Percentiles rank a stretch among this genome's conserved stretches.
phyloP scores from a whole-genome alignment of 2,113 vertebrate genomes.

The Megaceryle torquata region DNA sequence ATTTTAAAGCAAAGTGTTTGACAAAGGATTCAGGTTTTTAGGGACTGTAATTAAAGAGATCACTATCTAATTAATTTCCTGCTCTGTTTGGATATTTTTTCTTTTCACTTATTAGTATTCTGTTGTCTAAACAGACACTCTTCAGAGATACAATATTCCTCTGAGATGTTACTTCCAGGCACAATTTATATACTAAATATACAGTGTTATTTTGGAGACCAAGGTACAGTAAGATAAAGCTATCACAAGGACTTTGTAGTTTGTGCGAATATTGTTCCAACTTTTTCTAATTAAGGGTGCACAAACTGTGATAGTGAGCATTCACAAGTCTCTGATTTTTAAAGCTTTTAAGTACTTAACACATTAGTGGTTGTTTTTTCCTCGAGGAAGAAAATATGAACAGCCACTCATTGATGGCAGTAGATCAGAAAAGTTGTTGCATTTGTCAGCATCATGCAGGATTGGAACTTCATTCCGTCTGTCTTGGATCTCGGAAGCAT shows the following conservation, averaged over 20 bases:
- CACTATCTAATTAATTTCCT: background rate
- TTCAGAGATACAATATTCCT: background rate
- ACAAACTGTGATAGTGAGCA: background rate
- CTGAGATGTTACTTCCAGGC: background rate
- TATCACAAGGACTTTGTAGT: background rate
- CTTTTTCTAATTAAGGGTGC: background rate
- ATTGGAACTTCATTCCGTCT: background rate
- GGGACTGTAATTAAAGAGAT: background rate
- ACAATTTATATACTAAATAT: background rate
- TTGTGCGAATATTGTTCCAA: background rate
- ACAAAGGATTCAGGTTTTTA: background rate
- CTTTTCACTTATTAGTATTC: background rate
- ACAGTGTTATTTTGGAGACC: background rate
- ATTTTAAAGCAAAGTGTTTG: background rate
- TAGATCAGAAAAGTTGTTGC: background rate
- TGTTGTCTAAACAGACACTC: background rate
- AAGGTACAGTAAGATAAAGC: background rate
- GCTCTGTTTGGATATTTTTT: background rate
- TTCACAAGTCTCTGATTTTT: background rate
- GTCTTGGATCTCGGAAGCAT: background rate
- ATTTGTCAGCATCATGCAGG: background rate
- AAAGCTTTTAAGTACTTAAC: background rate
- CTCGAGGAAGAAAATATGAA: background rate
- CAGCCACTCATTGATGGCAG: fast-evolving
- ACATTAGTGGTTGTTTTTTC: background rate